These are phyloP conservation scores for Hippoglossus hippoglossus DNA, from an alignment of 2,797 vertebrate genomes.

Conservation along the genomic window DNA sequence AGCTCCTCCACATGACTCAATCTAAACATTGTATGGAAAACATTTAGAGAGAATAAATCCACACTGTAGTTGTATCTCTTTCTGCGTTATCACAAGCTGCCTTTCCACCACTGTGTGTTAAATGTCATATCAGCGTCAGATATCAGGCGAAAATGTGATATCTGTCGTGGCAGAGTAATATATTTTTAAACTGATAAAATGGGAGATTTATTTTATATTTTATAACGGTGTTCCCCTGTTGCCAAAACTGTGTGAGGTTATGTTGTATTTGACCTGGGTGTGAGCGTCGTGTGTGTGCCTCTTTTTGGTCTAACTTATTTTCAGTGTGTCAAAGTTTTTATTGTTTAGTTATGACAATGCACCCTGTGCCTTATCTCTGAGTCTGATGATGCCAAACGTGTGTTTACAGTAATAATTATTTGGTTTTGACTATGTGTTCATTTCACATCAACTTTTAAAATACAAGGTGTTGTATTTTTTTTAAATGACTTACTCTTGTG, in stretches of 20 bases:
- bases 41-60: too few relatives aligned
- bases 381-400: slow-evolving; percentile 30
- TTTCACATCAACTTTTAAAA: slow-evolving; percentile 8
- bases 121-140: not conserved
- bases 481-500: slow-evolving; percentile 3
- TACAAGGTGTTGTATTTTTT: slow-evolving; percentile 7
- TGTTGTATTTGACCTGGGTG: slow-evolving; percentile 2
- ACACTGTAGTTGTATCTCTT: not conserved
- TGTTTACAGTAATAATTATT: slow-evolving; percentile 46
- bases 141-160: not conserved
- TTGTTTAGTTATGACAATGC: slow-evolving; percentile 20
- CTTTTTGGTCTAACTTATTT: slow-evolving; percentile 36
- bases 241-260: not conserved
- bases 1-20: not conserved
- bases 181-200: slow-evolving; percentile 2
- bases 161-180: not conserved
- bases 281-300: slow-evolving; percentile 43
- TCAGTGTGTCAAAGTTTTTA: slow-evolving; percentile 17
- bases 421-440: slow-evolving; percentile 10
- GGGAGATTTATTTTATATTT: not conserved
- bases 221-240: not conserved
- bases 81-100: slow-evolving; percentile 1
- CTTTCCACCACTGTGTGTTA: slow-evolving; percentile 15
- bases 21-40: not conserved
- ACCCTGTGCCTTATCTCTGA: slow-evolving; percentile 20